Base-by-base conservation (phyloP, 2,797 vertebrate species). In the Scolopax rusticola region DNA sequence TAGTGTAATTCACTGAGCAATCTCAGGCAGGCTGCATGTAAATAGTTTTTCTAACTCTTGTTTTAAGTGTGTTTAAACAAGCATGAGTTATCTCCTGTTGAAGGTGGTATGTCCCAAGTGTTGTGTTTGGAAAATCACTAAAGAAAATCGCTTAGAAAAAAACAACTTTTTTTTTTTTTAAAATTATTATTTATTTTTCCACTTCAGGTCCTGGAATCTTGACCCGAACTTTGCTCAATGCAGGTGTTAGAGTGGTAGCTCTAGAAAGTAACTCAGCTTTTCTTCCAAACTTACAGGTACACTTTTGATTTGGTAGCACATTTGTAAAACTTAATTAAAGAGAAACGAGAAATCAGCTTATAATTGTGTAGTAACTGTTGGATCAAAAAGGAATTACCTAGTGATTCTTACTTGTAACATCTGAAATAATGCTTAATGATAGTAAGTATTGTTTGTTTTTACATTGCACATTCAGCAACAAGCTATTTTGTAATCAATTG, bases 131-230 rank as follows among this genome's bases (percentile, higher is more conserved):
- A 73, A 89, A 64, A 67, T 57, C 30, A 20, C 59, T 76, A 8
- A 43, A 75, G 25, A 7, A 40, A 40, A 69, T 61, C 1, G 11
- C 36, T 51, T 63, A 17, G 3, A 30, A 91, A 91, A 89, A 32
- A 32, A 11, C 28, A 48, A 24, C 17, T 18, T 18, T 43, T 43
- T 43, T 43, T 43, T 18, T 18, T 43, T 41, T 59, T n/a, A 12
- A 14, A n/a, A n/a, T 17, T 25, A 20, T n/a, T 47, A 38, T 30
- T 65, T 19, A 3, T 85, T 64, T 80, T 24, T 53, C 69, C 13
- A 19, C 36, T 57, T 67, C 71, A 99, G 99, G 99, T 92, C 99
- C 99, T 87, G 99, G 99, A 69, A 93, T 99, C 87, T 97, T 99
- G 96, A 99, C 99, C 3, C 97, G 93, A 56, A 97, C 98, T 15